Evolutionary conservation across 2,888 invertebrate genomes (phyloP).

Genomic region (Hirtodrosophila duncani): DNA sequence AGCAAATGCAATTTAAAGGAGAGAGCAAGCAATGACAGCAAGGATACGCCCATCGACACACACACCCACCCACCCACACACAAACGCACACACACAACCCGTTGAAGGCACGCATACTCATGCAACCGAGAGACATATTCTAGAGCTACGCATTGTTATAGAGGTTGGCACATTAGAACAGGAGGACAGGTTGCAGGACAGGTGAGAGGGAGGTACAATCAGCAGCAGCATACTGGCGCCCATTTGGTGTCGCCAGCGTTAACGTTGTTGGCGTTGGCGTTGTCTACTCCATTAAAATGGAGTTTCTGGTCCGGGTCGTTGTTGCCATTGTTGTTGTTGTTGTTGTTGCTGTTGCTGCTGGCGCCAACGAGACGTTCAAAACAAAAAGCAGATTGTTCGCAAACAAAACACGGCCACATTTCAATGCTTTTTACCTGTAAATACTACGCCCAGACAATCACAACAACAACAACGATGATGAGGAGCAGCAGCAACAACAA

Average conservation of each 20-base stretch:
- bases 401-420: slow-evolving; percentile 67
- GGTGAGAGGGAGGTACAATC: not conserved
- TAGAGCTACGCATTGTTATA: slow-evolving; percentile 7
- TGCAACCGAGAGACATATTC: not conserved
- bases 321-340: slow-evolving; percentile 14
- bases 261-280: slow-evolving; percentile 14
- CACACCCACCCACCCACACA: not conserved
- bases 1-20: not conserved
- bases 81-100: slow-evolving; percentile 5
- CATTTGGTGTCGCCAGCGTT: slow-evolving; percentile 48
- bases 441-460: slow-evolving; percentile 28
- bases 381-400: slow-evolving; percentile 71
- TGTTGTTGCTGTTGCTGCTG: slow-evolving; percentile 23
- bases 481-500: slow-evolving; percentile 20
- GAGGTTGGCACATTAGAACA: not conserved
- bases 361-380: slow-evolving; percentile 63
- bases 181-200: not conserved
- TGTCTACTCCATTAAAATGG: slow-evolving; percentile 59
- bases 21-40: not conserved
- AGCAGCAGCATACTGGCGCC: too few species aligned
- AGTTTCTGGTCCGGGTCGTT: slow-evolving; percentile 22
- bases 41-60: slow-evolving; percentile 4
- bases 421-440: slow-evolving; percentile 69
- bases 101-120: slow-evolving; percentile 14
- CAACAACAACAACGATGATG: slow-evolving; percentile 9